phyloP scores from a whole-genome alignment of 2,888 invertebrate species.

The Carpatolechia fugitivella region DNA sequence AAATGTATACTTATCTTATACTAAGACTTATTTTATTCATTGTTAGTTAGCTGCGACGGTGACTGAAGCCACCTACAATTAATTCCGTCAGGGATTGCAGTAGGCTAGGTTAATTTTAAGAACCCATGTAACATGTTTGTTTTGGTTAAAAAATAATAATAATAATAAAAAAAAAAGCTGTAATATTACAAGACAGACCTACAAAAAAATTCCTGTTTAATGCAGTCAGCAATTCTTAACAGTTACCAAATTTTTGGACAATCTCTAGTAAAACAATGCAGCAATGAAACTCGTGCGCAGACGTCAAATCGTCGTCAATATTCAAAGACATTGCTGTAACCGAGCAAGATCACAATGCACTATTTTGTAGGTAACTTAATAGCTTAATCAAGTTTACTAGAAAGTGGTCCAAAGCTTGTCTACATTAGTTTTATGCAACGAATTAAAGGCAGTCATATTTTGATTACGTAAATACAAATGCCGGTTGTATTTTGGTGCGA shows the following conservation, averaged over 20 bases:
- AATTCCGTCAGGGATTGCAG: no score
- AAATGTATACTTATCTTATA: no score
- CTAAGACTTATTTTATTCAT: no score
- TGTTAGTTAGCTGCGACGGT: no score
- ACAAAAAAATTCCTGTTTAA: no score
- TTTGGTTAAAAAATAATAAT: no score
- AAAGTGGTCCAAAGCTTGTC: conserved; percentile 48
- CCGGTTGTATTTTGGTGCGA: conserved; percentile 22
- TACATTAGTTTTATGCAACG: conserved; percentile 46
- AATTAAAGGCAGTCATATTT: conserved; percentile 37
- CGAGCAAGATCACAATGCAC: conserved; percentile 53
- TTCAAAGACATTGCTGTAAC: conserved; percentile 35
- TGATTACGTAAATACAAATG: conserved; percentile 27
- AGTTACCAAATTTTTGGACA: background rate
- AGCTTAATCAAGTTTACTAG: conserved; percentile 61
- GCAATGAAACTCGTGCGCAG: background rate
- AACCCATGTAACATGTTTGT: no score
- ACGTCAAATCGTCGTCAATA: background rate
- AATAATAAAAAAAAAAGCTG: no score
- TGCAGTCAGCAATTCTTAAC: no score
- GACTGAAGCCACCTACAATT: no score
- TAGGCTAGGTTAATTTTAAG: no score
- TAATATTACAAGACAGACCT: no score
- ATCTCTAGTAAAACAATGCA: background rate
- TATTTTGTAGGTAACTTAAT: conserved; percentile 58